A percentile compares a stretch with the other conserved stretches of the same genome.
Conservation (phyloP, 2,113 vertebrate species). For the Tinamus guttatus region DNA sequence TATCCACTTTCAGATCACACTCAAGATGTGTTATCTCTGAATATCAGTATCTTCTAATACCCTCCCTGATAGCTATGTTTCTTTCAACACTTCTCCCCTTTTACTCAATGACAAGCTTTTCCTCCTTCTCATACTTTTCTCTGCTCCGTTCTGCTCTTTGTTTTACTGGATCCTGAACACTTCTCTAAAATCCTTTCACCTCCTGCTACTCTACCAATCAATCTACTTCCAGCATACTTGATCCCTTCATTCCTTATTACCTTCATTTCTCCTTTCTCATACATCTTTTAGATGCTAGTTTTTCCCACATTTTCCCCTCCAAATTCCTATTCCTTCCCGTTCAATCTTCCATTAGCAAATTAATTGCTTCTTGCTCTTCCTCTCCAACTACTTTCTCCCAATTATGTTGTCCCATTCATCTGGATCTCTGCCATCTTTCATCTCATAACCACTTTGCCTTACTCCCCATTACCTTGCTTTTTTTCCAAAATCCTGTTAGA, state of each 20-base stretch:
- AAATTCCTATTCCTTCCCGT: neutral
- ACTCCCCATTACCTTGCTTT: neutral
- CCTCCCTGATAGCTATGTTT: neutral
- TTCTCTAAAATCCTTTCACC: neutral
- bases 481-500: neutral
- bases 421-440: neutral
- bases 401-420: neutral
- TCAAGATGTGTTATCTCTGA: neutral
- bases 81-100: neutral
- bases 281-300: neutral
- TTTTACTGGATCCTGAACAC: neutral
- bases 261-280: neutral
- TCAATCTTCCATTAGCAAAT: neutral
- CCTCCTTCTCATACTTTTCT: neutral
- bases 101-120: neutral
- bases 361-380: neutral
- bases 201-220: neutral
- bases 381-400: neutral
- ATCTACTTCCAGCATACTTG: accelerated
- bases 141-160: neutral
- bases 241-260: neutral
- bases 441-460: accelerated
- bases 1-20: neutral
- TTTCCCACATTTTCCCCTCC: neutral
- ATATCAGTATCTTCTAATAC: neutral